A percentile compares a stretch with the other conserved stretches of the same genome.
These are phyloP conservation scores for Penaeus monodon DNA, from an alignment of 2,888 invertebrate genomes.

Conservation along the genomic window DNA sequence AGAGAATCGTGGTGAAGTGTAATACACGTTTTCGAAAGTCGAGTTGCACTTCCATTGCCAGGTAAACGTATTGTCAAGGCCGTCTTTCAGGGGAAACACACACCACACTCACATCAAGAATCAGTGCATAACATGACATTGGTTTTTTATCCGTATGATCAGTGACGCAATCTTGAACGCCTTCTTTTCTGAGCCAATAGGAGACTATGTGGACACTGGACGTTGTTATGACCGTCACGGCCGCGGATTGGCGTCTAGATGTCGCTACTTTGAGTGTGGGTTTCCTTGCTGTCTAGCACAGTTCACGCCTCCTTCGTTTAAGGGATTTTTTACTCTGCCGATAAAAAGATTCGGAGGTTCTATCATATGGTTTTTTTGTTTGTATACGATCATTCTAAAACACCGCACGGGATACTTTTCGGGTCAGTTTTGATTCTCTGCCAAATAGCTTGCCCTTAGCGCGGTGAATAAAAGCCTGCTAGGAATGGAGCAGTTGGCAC, in stretches of 20 bases:
- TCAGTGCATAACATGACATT: no score
- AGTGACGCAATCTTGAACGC: not conserved
- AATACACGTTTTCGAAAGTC: no score
- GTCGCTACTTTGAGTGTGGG: slow-evolving; percentile 8
- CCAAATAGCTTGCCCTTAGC: not conserved
- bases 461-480: not conserved
- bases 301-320: not conserved
- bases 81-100: no score
- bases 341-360: no score
- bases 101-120: no score
- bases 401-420: not conserved
- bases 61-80: no score
- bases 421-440: not conserved
- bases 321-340: no score
- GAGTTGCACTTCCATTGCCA: no score
- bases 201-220: not conserved
- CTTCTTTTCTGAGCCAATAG: not conserved
- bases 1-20: no score
- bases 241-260: slow-evolving; percentile 11
- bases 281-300: slow-evolving; percentile 12
- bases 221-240: slow-evolving; percentile 8
- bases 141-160: not conserved
- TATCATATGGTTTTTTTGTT: no score
- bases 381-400: no score
- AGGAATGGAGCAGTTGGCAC: not conserved